A percentile compares a stretch with the other conserved stretches of the same genome.
phyloP scores from a whole-genome alignment of 2,113 vertebrate genomes.

The Abramis brama region DNA sequence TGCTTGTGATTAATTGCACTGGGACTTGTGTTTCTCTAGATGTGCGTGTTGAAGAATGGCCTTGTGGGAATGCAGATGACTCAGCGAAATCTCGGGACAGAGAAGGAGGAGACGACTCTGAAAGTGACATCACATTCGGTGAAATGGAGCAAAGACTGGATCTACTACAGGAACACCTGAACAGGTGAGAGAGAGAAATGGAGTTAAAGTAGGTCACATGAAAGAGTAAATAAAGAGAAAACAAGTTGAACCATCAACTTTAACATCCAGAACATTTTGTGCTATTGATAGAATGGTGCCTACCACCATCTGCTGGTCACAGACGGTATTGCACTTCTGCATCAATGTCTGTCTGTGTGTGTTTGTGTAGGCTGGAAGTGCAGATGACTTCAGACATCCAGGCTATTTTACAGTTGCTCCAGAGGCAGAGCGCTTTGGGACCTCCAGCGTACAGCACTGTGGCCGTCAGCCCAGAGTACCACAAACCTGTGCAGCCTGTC shows the following conservation, averaged over 20 bases:
- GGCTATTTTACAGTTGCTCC: conserved; percentile 92
- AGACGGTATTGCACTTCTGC: background rate
- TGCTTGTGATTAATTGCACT: conserved; percentile 41
- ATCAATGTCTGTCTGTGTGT: background rate
- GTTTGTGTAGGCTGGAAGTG: conserved; percentile 85
- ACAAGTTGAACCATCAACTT: background rate
- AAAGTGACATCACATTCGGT: conserved; percentile 91
- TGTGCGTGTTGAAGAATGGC: conserved; percentile 77
- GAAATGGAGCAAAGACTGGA: conserved; percentile 95
- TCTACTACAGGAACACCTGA: conserved; percentile 95
- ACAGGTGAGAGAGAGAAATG: conserved; percentile 79
- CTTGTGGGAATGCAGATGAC: conserved; percentile 73
- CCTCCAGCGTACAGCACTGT: conserved; percentile 94
- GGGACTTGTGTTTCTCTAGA: conserved; percentile 70
- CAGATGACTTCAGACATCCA: conserved; percentile 97
- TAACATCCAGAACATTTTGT: background rate
- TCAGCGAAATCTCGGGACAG: conserved; percentile 73
- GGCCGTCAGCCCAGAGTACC: conserved; percentile 83
- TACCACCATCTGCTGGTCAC: conserved; percentile 41
- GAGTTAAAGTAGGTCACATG: background rate
- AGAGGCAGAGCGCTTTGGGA: conserved; percentile 83
- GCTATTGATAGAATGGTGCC: background rate
- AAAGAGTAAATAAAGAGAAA: background rate
- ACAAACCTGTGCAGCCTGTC: conserved; percentile 76
- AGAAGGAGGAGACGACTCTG: conserved; percentile 84